Conservation (phyloP, 2,888 invertebrate species). For the Lycophotia porphyrea region DNA sequence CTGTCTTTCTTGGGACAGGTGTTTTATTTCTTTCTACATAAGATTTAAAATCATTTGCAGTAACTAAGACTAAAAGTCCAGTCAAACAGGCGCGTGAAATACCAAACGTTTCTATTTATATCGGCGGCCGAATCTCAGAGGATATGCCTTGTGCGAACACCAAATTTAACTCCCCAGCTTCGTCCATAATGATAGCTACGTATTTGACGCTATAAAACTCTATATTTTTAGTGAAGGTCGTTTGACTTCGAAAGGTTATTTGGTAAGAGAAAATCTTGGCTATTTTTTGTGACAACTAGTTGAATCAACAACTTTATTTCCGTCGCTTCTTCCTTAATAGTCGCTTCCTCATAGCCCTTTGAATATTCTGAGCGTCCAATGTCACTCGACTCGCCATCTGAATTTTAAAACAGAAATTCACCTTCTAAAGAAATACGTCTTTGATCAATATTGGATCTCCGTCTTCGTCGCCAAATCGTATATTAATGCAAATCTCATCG, state of each 20-base stretch:
- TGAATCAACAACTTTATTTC: conserved; percentile 33
- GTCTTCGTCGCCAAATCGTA: conserved; percentile 54
- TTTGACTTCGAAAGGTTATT: conserved; percentile 48
- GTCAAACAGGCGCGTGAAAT: conserved; percentile 69
- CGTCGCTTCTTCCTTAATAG: conserved; percentile 36
- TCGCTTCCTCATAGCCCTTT: conserved; percentile 45
- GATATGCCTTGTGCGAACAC: conserved; percentile 68
- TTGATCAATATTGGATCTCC: conserved; percentile 64
- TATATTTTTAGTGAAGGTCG: conserved; percentile 62
- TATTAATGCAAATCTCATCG: conserved; percentile 62
- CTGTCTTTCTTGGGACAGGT: neutral
- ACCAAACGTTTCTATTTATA: conserved; percentile 76
- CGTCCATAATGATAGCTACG: conserved; percentile 56
- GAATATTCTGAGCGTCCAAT: conserved; percentile 48
- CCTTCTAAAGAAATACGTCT: conserved; percentile 54
- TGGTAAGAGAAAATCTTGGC: conserved; percentile 21
- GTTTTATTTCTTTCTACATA: conserved; percentile 31
- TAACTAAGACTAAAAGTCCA: conserved; percentile 39
- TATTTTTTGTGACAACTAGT: conserved; percentile 3
- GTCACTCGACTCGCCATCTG: conserved; percentile 47
- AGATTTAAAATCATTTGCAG: conserved; percentile 41
- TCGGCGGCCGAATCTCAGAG: conserved; percentile 68
- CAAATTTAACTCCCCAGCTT: conserved; percentile 68
- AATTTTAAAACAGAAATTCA: conserved; percentile 61
- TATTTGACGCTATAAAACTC: conserved; percentile 52